Evolutionary conservation across 2,888 invertebrate genomes (phyloP), one percentile per base, ranked within the genome.

Genomic region (Thalpophila matura): DNA sequence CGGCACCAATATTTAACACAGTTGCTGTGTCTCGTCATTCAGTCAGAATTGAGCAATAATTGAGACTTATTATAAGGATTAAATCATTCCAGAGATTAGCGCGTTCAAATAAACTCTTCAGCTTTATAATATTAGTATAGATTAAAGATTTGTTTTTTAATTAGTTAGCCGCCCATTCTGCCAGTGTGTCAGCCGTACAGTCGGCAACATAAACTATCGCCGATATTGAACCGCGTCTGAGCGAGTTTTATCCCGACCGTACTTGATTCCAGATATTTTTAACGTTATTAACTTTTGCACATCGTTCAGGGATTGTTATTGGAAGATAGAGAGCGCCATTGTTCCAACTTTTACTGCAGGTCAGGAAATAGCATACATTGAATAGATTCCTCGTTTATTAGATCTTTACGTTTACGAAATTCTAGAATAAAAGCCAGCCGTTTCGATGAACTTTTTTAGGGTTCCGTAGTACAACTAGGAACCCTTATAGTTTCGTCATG

Each of bases 231-330:
- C 66, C 59, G 50, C 50, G 26, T 18, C 45, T 45, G 45, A 16
- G 29, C 56, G 51, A 62, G 54, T 67, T 61, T 56, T 50, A 70
- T 53, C 53, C 60, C 50, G 29, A 46, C 18, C 55, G 47, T 27
- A 29, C 47, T 50, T 42, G 75, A 64, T 64, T 55, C 54, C 47
- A 47, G 58, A 63, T 76, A 73, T 79, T 79, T 77, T 77, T 79
- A 76, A 73, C 76, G 61, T 62, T 77, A 77, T 77, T 77, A 77
- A 77, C 77, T 77, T 75, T 64, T 59, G 63, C 67, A 75, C 66
- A 78, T 63, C 46, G 60, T 43, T 55, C 55, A 40, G 27, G 40
- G 49, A 62, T 70, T 76, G 71, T 66, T 78, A 70, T 74, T 74
- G 62, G 47, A 58, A 50, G 40, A 9, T 29, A 12, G n/a, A 42